Conservation (phyloP, 2,113 vertebrate genomes). For the Scartelaos histophorus region DNA sequence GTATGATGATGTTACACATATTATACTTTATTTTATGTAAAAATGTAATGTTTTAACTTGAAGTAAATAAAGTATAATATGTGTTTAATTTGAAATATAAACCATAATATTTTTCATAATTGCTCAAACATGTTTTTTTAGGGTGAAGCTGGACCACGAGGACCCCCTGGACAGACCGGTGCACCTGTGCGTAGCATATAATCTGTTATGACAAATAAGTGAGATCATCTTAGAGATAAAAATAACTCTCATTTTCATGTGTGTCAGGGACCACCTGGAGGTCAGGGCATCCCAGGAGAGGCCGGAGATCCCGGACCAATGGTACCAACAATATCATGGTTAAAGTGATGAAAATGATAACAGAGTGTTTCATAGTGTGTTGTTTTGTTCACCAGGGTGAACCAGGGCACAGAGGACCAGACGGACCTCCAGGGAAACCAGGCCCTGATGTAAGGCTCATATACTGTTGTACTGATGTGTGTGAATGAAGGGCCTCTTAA, state of each 20-base stretch:
- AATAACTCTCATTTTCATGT: neutral
- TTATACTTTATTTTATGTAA: too few species aligned
- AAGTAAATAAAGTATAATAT: too few species aligned
- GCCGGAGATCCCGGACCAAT: constrained; percentile 87
- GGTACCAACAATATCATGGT: constrained; percentile 68
- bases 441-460: constrained; percentile 86
- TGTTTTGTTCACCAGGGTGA: constrained; percentile 78
- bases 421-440: constrained; percentile 88
- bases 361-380: neutral
- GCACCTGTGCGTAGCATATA: constrained; percentile 76
- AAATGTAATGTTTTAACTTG: too few species aligned
- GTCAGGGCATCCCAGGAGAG: constrained; percentile 88
- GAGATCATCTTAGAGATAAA: neutral
- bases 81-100: too few species aligned
- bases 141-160: constrained; percentile 92
- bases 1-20: too few species aligned
- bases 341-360: neutral
- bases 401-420: constrained; percentile 87
- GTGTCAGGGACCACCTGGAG: constrained; percentile 84
- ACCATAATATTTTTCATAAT: too few species aligned
- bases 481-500: neutral
- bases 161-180: constrained; percentile 85
- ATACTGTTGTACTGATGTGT: neutral
- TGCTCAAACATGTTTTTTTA: constrained; percentile 45
- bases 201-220: neutral